A percentile compares a stretch with the other conserved stretches of the same genome.
phyloP scores from a whole-genome alignment of 2,888 invertebrate species.

The Acronicta leporina region DNA sequence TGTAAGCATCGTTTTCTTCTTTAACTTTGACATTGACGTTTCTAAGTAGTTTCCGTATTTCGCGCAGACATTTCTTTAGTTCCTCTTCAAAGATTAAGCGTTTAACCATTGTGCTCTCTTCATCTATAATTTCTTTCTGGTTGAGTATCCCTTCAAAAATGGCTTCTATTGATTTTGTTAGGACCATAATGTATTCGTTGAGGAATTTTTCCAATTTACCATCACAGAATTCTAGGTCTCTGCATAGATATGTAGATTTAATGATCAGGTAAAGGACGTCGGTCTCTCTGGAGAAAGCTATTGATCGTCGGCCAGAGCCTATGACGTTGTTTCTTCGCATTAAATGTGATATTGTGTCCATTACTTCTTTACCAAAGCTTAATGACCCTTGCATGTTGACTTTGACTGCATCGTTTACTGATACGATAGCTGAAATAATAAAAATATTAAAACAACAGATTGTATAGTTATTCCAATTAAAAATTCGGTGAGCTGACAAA shows the following conservation, averaged over 20 bases:
- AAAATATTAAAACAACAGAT: background rate
- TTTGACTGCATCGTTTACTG: conserved; percentile 63
- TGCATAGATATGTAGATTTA: conserved; percentile 65
- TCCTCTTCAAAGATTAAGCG: conserved; percentile 59
- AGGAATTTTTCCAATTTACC: conserved; percentile 59
- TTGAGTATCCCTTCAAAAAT: conserved; percentile 62
- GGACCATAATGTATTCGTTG: conserved; percentile 68
- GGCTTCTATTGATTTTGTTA: conserved; percentile 64
- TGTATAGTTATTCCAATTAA: background rate
- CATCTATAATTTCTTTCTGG: conserved; percentile 14
- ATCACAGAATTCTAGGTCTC: conserved; percentile 67
- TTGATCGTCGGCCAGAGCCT: conserved; percentile 55
- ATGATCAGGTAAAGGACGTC: conserved; percentile 62
- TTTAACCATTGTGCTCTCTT: conserved; percentile 21
- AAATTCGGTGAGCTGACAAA: too few species aligned
- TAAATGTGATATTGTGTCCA: conserved; percentile 67
- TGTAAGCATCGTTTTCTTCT: conserved; percentile 55
- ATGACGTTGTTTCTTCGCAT: conserved; percentile 45
- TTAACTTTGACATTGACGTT: conserved; percentile 54
- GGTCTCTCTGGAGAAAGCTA: conserved; percentile 32
- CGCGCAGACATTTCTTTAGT: conserved; percentile 59
- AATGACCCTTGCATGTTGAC: conserved; percentile 76
- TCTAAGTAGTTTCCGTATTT: conserved; percentile 64
- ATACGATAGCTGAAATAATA: conserved; percentile 60
- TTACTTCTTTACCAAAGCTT: conserved; percentile 74